A percentile compares a stretch with the other conserved stretches of the same genome.
Conservation (phyloP, 2,797 vertebrate genomes). For the Sylvilagus floridanus region DNA sequence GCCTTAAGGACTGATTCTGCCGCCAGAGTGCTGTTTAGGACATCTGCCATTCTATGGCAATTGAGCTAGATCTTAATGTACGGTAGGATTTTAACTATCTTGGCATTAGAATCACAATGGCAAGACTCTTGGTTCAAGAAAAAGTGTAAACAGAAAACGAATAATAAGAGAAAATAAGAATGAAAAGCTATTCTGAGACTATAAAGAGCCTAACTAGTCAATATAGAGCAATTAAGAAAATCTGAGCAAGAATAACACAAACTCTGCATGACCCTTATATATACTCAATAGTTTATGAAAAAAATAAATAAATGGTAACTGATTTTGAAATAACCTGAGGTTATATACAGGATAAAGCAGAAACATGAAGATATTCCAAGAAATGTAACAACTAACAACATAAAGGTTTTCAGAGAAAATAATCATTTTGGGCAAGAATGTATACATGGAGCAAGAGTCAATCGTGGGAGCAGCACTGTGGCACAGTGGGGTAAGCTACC, state of each 20-base stretch:
- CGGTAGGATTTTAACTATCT: not conserved
- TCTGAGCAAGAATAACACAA: constrained; percentile 22
- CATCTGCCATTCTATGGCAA: not conserved
- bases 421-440: not conserved
- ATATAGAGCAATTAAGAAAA: not conserved
- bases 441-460: not conserved
- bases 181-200: not conserved
- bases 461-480: too few relatives aligned
- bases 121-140: not conserved
- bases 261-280: not conserved
- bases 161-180: constrained; percentile 23
- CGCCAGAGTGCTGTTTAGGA: too few relatives aligned
- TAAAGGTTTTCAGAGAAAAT: not conserved
- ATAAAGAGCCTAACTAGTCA: not conserved
- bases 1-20: too few relatives aligned
- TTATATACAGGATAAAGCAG: not conserved
- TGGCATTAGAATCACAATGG: not conserved
- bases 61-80: not conserved
- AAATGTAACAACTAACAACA: not conserved
- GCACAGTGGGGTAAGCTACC: too few relatives aligned
- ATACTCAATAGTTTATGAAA: not conserved
- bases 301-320: constrained; percentile 4
- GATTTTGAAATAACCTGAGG: not conserved
- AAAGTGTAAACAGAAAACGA: not conserved
- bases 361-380: not conserved